These are phyloP conservation scores for Sceloporus tristichus DNA, from an alignment of 2,113 vertebrate species.

Conservation along the genomic window DNA sequence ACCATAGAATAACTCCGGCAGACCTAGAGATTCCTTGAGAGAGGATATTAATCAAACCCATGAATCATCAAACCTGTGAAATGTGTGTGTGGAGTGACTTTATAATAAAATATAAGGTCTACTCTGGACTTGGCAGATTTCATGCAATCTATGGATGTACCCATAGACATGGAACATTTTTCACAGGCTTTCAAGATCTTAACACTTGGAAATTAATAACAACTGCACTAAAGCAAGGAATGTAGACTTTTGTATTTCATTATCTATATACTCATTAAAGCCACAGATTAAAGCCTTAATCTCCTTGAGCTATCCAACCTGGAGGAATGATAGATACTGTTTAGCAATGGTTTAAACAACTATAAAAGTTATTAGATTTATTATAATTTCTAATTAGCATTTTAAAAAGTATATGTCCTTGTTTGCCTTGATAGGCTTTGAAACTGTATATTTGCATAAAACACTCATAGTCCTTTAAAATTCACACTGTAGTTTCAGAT, in stretches of 20 bases:
- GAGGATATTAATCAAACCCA: no score
- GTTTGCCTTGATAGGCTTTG: constrained; percentile 19
- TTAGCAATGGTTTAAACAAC: constrained; percentile 17
- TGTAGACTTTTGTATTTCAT: background rate
- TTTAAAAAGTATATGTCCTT: constrained; percentile 40
- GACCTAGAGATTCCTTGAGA: no score
- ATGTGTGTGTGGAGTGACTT: no score
- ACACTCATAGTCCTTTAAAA: constrained; percentile 34
- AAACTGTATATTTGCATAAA: constrained; percentile 27
- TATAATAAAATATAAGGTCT: no score
- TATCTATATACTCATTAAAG: background rate
- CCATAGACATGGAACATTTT: no score
- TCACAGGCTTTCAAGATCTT: no score
- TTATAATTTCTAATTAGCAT: constrained; percentile 18
- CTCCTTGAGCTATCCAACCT: background rate
- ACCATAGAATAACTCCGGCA: no score
- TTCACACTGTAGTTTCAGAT: constrained; percentile 33
- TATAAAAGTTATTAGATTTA: constrained; percentile 25
- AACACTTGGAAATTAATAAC: background rate
- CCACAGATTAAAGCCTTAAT: background rate
- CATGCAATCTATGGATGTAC: no score
- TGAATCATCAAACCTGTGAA: no score
- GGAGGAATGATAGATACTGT: constrained; percentile 2
- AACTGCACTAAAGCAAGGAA: background rate
- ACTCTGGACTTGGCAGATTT: no score